phyloP scores from a whole-genome alignment of 2,888 invertebrate genomes.

The Torymus tubicola region DNA sequence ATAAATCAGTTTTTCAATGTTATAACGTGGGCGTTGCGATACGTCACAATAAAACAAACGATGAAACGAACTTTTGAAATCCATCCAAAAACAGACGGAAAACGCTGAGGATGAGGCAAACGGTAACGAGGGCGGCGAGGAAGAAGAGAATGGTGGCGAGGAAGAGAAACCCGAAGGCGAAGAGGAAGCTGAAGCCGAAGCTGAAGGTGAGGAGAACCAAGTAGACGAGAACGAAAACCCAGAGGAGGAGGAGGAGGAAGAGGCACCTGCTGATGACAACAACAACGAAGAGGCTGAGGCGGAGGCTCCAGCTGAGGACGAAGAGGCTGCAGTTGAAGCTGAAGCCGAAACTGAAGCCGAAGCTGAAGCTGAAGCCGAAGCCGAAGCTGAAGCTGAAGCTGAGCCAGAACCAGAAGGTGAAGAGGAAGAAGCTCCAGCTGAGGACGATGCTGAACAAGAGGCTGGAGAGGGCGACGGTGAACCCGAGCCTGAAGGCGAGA shows the following conservation, averaged over 20 bases:
- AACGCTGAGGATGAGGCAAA: slow-evolving; percentile 64
- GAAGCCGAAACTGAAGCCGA: slow-evolving; percentile 47
- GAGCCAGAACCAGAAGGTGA: slow-evolving; percentile 28
- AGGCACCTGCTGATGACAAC: slow-evolving; percentile 51
- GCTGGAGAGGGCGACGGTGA: slow-evolving; percentile 50
- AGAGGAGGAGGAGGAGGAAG: slow-evolving; percentile 61
- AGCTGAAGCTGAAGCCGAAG: slow-evolving; percentile 44
- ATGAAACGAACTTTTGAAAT: too few relatives aligned
- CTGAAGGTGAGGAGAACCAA: background rate
- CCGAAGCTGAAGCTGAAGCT: slow-evolving; percentile 32
- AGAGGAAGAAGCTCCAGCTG: slow-evolving; percentile 51
- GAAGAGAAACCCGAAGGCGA: slow-evolving; percentile 33
- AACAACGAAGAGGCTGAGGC: slow-evolving; percentile 53
- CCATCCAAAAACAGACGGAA: slow-evolving; percentile 64
- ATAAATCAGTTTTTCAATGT: too few relatives aligned
- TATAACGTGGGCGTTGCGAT: too few relatives aligned
- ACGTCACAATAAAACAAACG: too few relatives aligned
- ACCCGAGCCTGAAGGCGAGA: slow-evolving; percentile 58
- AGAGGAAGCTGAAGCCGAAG: slow-evolving; percentile 53
- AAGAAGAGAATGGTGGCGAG: slow-evolving; percentile 48
- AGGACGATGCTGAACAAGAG: slow-evolving; percentile 23
- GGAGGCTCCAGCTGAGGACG: slow-evolving; percentile 58
- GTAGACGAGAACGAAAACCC: slow-evolving; percentile 56
- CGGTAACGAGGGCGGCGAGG: slow-evolving; percentile 53
- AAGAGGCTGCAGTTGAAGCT: slow-evolving; percentile 56